Evolutionary conservation across 2,797 vertebrate genomes (phyloP).

Genomic region (Schizopygopsis malacanthus): DNA sequence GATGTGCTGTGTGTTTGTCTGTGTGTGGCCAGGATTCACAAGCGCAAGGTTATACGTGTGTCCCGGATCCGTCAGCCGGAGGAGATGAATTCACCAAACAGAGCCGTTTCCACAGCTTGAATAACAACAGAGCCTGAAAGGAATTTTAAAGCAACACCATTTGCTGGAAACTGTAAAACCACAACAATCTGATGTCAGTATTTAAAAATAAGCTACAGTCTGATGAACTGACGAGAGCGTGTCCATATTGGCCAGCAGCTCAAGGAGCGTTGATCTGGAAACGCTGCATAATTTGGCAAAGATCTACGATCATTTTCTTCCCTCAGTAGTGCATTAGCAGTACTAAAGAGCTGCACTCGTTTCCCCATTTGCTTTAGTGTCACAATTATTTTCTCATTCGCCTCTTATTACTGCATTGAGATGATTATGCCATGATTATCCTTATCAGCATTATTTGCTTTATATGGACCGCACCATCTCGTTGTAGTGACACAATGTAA

Average conservation of each 20-base stretch:
- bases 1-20: constrained; percentile 59
- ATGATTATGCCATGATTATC: constrained; percentile 32
- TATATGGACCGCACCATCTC: constrained; percentile 29
- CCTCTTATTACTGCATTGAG: constrained; percentile 27
- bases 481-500: not conserved
- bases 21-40: constrained; percentile 29
- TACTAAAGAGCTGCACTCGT: constrained; percentile 12
- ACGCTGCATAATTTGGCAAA: constrained; percentile 1
- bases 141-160: not conserved
- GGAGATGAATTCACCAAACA: constrained; percentile 22
- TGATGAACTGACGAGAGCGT: not conserved
- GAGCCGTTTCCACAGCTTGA: not conserved
- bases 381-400: constrained; percentile 44
- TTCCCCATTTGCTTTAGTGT: constrained; percentile 32
- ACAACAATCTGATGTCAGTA: not conserved
- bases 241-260: not conserved
- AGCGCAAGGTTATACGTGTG: constrained; percentile 41
- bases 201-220: not conserved
- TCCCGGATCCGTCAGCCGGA: constrained; percentile 31
- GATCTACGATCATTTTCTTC: not conserved
- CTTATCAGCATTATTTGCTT: constrained; percentile 38
- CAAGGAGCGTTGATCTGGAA: not conserved
- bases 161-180: not conserved
- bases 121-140: not conserved
- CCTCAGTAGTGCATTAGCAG: constrained; percentile 4